Evolutionary conservation across 2,113 vertebrate species (phyloP).

Genomic region (Oreochromis niloticus): DNA sequence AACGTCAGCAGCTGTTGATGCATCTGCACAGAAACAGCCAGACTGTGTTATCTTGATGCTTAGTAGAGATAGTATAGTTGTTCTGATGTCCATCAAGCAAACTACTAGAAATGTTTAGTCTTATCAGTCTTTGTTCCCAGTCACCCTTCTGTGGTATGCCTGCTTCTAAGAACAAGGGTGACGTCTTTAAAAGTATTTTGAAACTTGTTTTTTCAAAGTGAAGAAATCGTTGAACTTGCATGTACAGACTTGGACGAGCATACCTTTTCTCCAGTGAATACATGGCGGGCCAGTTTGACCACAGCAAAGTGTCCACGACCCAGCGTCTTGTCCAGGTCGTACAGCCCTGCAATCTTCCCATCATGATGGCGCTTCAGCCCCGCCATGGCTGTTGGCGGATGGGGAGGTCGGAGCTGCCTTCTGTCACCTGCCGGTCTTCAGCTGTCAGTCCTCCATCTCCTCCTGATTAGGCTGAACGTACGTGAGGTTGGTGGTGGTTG

Average conservation of each 20-base stretch:
- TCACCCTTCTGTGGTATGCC: background rate
- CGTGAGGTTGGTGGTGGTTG: background rate
- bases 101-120: background rate
- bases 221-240: background rate
- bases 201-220: background rate
- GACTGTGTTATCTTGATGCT: background rate
- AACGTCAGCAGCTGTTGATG: background rate
- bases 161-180: background rate
- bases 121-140: background rate
- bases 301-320: constrained; percentile 98
- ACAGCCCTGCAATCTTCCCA: constrained; percentile 96
- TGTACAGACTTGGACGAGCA: background rate
- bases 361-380: constrained; percentile 94
- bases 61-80: background rate
- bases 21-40: background rate
- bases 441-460: constrained; percentile 51
- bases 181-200: background rate
- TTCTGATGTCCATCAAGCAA: background rate
- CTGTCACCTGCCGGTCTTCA: background rate
- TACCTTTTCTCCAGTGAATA: constrained; percentile 95
- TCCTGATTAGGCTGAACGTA: background rate
- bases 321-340: constrained; percentile 97
- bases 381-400: constrained; percentile 79
- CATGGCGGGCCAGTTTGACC: constrained; percentile 97
- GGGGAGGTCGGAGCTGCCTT: background rate